Percentiles rank a stretch among this genome's conserved stretches.
These are phyloP conservation scores for Cettia cetti DNA, from an alignment of 2,113 vertebrate species.

Conservation along the genomic window DNA sequence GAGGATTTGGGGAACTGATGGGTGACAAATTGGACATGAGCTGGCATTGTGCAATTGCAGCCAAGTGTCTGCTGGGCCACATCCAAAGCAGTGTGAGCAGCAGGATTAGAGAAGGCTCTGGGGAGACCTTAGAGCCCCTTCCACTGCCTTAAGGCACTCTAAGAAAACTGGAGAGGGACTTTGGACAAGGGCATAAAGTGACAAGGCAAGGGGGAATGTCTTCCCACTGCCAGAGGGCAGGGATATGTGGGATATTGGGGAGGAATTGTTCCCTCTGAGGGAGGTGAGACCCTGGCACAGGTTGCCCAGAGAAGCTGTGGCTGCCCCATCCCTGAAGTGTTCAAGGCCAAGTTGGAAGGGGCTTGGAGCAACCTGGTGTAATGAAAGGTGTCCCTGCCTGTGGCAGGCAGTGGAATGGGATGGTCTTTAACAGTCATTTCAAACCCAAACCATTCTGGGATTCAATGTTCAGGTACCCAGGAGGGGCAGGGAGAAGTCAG, in stretches of 20 bases:
- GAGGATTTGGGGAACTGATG: not conserved
- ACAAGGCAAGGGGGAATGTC: not conserved
- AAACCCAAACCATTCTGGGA: not conserved
- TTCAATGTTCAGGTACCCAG: not conserved
- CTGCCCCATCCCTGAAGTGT: not conserved
- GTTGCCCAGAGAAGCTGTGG: not conserved
- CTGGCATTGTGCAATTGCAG: not conserved
- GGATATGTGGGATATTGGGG: not conserved
- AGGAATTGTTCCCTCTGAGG: fast-evolving
- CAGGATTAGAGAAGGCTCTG: not conserved
- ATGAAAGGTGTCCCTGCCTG: not conserved
- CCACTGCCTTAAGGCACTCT: not conserved
- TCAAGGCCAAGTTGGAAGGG: fast-evolving
- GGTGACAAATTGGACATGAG: not conserved
- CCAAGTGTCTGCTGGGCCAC: not conserved
- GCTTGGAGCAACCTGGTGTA: fast-evolving
- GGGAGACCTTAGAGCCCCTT: not conserved
- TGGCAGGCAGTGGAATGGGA: fast-evolving
- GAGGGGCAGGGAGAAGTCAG: not conserved
- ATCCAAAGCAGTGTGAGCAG: not conserved
- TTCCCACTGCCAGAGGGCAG: not conserved
- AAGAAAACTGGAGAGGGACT: not conserved
- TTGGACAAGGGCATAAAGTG: not conserved
- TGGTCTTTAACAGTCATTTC: not conserved
- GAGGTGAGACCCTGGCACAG: not conserved